These are phyloP conservation scores for Thermophis baileyi DNA, from an alignment of 2,113 vertebrate species.

Conservation along the genomic window DNA sequence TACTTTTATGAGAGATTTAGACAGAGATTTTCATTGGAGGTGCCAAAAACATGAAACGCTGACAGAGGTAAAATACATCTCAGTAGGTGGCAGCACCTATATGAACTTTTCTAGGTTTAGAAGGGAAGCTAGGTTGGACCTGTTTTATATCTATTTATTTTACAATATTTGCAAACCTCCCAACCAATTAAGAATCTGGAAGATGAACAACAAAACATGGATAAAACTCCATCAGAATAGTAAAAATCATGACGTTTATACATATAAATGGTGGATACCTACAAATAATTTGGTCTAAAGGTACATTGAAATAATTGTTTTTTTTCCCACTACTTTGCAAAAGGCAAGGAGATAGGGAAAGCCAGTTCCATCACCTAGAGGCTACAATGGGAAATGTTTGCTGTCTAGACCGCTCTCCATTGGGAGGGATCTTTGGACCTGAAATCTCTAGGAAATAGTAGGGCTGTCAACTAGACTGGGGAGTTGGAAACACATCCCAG, in stretches of 20 bases:
- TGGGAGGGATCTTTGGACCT: not conserved
- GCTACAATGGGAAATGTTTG: not conserved
- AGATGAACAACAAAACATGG: not conserved
- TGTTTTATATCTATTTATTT: not conserved
- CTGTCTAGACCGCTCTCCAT: not conserved
- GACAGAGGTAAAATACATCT: not conserved
- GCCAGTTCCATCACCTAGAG: not conserved
- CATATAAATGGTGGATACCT: not conserved
- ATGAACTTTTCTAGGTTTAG: not conserved
- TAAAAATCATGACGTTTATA: not conserved
- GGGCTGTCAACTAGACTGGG: not conserved
- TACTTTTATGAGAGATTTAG: not conserved
- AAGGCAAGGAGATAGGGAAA: not conserved
- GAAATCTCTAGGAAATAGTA: not conserved
- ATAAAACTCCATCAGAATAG: not conserved
- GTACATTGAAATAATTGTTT: not conserved
- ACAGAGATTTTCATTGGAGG: not conserved
- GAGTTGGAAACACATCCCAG: not conserved
- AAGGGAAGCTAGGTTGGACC: not conserved
- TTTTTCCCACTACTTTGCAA: not conserved
- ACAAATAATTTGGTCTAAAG: not conserved
- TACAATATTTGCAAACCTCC: not conserved
- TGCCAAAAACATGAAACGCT: not conserved
- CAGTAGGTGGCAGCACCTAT: not conserved
- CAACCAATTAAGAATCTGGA: not conserved